Conservation (phyloP, 2,888 invertebrate genomes). For the Orthosia gracilis region DNA sequence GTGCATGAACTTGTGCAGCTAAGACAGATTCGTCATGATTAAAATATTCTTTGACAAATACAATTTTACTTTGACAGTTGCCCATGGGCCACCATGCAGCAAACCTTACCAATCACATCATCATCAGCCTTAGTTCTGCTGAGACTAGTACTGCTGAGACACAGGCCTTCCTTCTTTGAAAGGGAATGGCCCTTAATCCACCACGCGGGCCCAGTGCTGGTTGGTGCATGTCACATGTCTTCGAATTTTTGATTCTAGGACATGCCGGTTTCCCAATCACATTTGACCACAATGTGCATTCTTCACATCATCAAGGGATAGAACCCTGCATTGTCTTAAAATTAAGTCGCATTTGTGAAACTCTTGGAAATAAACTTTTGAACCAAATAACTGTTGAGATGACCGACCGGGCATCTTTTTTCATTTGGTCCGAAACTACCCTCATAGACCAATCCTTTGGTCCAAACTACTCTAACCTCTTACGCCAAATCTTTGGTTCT, state of each 20-base stretch:
- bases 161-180: no score
- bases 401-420: background rate
- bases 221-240: no score
- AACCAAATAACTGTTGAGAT: background rate
- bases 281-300: background rate
- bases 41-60: conserved; percentile 7
- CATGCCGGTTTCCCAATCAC: no score
- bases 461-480: background rate
- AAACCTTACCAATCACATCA: background rate
- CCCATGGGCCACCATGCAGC: background rate
- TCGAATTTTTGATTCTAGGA: no score
- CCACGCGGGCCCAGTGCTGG: no score
- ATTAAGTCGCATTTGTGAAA: background rate
- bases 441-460: background rate
- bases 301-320: background rate
- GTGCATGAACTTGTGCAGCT: conserved; percentile 15
- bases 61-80: background rate
- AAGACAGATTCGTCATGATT: conserved; percentile 19
- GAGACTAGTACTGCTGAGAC: no score
- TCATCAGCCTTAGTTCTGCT: no score
- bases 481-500: background rate
- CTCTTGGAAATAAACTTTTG: background rate
- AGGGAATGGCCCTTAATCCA: no score
- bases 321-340: background rate
- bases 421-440: background rate